Evolutionary conservation across 1,140 invertebrate genomes (phyloP), one percentile per base, ranked within the genome.

Genomic region (Drosophila virilis): DNA sequence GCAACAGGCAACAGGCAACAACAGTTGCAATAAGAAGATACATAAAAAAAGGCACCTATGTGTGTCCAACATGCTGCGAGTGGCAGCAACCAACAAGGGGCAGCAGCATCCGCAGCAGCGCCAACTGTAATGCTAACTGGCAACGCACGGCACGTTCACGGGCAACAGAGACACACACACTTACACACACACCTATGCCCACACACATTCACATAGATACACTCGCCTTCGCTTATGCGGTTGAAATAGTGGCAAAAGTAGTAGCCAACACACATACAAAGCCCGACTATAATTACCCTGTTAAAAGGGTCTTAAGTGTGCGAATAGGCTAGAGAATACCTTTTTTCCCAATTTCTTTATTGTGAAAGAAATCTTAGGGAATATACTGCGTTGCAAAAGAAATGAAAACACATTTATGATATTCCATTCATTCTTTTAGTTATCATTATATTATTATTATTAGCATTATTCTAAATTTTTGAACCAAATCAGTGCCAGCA

Each of bases 241-340:
- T 81, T 85, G 69, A 81, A 86, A 74, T 78, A 85, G 81, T 80
- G 75, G 82, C 78, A 79, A 85, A 75, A 85, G 81, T 72, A 85
- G 82, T 81, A 81, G 74, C 82, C 81, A 85, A 58, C 72, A 66
- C 65, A 38, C 67, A 72, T 1, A 51, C 2, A 10, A n/a, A 12
- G 8, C 10, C n/a, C 35, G 55, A 59, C 33, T 15, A 8, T 6
- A 60, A 9, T 32, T 68, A 73, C 64, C 48, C 70, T 42, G n/a
- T 52, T 45, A 1, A 37, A 17, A 10, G 42, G 42, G 6, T 7
- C 2, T n/a, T 43, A 6, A 40, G 42, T 13, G 42, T 13, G n/a
- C 4, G 6, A 5, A 12, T 43, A 43, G 42, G 42, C 42, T 12
- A 13, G 10, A 13, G n/a, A 6, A 43, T 43, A 13, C 42, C n/a